Conservation (phyloP, 2,888 invertebrate species). For the Anthophora plumipes region DNA sequence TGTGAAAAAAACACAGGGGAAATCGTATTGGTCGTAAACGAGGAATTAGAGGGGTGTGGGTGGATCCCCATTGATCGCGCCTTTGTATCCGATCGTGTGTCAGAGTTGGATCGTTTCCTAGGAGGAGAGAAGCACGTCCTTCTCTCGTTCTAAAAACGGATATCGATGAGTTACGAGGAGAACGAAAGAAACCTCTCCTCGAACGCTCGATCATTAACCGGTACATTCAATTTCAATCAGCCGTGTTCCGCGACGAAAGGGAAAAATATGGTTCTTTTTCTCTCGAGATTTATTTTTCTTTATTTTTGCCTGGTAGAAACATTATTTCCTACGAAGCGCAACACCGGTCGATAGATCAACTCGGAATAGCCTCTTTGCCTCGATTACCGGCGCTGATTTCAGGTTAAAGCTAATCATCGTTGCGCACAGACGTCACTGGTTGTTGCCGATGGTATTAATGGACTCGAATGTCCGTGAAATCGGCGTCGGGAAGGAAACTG, state of each 20-base stretch:
- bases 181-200: neutral
- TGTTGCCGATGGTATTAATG: slow-evolving; percentile 46
- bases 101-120: slow-evolving; percentile 5
- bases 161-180: neutral
- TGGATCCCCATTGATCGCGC: no score
- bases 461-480: slow-evolving; percentile 53
- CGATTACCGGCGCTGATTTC: slow-evolving; percentile 25
- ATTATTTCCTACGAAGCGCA: slow-evolving; percentile 6
- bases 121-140: neutral
- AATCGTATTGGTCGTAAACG: slow-evolving; percentile 13
- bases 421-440: slow-evolving; percentile 1
- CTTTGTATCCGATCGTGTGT: neutral
- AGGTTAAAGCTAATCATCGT: slow-evolving; percentile 27
- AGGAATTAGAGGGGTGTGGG: slow-evolving; percentile 23
- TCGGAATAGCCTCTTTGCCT: neutral
- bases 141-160: neutral
- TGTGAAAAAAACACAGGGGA: slow-evolving; percentile 5
- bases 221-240: slow-evolving; percentile 3
- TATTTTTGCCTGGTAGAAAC: neutral
- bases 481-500: slow-evolving; percentile 46
- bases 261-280: neutral
- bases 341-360: slow-evolving; percentile 4
- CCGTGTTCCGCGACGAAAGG: neutral
- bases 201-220: slow-evolving; percentile 5
- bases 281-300: no score